Percentiles rank a stretch among this genome's conserved stretches.
phyloP scores from a whole-genome alignment of 2,113 vertebrate genomes.

The Alethe castanea region DNA sequence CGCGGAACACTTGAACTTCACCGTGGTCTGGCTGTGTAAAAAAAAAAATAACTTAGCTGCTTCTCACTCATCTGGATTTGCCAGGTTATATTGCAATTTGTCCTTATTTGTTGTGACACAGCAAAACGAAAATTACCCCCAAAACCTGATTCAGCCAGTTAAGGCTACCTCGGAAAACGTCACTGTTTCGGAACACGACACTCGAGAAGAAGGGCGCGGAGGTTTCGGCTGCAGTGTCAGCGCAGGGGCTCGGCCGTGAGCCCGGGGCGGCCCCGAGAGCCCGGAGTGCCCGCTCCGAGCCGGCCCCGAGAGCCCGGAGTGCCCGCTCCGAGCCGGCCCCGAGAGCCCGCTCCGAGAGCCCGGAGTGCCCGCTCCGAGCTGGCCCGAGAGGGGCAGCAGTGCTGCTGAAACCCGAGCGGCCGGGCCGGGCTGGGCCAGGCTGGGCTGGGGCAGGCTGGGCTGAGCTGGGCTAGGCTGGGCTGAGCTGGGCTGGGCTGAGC shows the following conservation, averaged over 20 bases:
- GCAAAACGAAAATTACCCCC: not conserved
- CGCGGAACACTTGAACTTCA: fast-evolving
- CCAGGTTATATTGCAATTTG: not conserved
- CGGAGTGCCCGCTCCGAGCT: too few relatives aligned
- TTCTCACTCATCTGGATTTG: not conserved
- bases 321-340: too few relatives aligned
- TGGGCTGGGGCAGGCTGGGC: not conserved
- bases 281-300: too few relatives aligned
- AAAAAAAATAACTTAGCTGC: not conserved
- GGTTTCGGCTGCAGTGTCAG: not conserved
- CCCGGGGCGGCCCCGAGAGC: not conserved
- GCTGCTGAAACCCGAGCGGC: fast-evolving
- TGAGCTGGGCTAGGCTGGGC: too few relatives aligned
- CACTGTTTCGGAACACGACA: not conserved
- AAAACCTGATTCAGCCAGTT: not conserved
- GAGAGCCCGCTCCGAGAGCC: not conserved
- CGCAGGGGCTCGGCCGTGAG: not conserved
- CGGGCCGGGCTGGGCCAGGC: not conserved
- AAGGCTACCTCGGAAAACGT: not conserved
- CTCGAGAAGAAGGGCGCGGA: fast-evolving
- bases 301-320: too few relatives aligned
- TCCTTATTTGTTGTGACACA: not conserved
- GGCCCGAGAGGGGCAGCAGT: not conserved
- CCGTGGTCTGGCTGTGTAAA: not conserved
- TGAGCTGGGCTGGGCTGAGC: too few relatives aligned